phyloP scores from a whole-genome alignment of 2,888 invertebrate genomes.

The Nowickia ferox region DNA sequence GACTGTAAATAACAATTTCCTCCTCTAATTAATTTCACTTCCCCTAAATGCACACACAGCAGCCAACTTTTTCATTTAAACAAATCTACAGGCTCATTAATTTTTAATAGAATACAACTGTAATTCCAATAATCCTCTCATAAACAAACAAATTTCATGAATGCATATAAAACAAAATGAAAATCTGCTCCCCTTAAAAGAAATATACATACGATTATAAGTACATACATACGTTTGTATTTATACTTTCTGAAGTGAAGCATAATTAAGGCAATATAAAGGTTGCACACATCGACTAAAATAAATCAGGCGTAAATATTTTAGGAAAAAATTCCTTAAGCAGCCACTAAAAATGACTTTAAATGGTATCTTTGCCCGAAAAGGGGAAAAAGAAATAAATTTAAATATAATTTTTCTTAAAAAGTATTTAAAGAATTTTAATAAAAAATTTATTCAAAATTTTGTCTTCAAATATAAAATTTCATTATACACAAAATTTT shows the following conservation, averaged over 20 bases:
- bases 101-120: slow-evolving; percentile 74
- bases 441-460: background rate
- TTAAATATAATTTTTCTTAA: background rate
- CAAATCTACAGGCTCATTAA: slow-evolving; percentile 78
- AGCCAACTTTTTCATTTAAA: slow-evolving; percentile 50
- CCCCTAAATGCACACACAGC: background rate
- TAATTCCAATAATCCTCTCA: slow-evolving; percentile 78
- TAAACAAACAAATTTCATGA: slow-evolving; percentile 75
- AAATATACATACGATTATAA: too few species aligned
- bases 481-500: slow-evolving; percentile 10
- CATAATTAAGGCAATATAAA: slow-evolving; percentile 25
- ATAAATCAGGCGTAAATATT: slow-evolving; percentile 66
- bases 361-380: background rate
- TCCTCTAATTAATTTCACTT: background rate
- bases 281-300: slow-evolving; percentile 59
- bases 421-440: slow-evolving; percentile 47
- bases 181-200: background rate
- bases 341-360: slow-evolving; percentile 27
- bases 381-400: background rate
- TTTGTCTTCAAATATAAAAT: background rate
- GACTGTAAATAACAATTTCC: too few species aligned
- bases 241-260: background rate
- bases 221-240: background rate
- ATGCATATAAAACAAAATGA: slow-evolving; percentile 29
- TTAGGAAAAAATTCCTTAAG: slow-evolving; percentile 11